phyloP scores from a whole-genome alignment of 2,113 vertebrate genomes.

The Cyanistes caeruleus region DNA sequence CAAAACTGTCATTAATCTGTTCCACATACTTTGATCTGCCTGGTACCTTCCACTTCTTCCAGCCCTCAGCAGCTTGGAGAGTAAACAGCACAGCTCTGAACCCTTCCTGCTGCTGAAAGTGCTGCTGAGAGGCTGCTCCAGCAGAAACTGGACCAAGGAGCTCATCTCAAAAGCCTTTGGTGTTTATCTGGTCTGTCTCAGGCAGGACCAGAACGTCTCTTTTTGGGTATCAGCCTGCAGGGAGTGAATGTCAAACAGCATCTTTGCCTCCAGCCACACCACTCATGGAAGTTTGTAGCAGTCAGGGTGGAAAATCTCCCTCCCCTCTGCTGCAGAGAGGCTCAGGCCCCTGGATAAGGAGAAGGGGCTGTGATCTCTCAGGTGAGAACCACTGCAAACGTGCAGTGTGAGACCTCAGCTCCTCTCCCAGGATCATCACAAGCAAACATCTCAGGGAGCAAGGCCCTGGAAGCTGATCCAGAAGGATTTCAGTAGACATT shows the following conservation, averaged over 20 bases:
- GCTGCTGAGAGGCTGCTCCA: background rate
- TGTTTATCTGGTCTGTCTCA: background rate
- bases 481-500: background rate
- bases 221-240: background rate
- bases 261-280: background rate
- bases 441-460: background rate
- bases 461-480: background rate
- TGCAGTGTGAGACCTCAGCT: background rate
- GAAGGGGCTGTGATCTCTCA: background rate
- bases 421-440: background rate
- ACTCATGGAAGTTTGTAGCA: accelerated
- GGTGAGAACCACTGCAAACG: accelerated
- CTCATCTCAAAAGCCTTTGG: background rate
- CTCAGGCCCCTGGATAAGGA: accelerated
- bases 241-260: background rate
- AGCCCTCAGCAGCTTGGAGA: background rate
- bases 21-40: background rate
- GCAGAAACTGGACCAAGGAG: background rate
- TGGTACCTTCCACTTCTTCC: background rate
- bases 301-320: background rate
- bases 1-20: constrained; percentile 1
- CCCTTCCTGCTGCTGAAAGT: background rate
- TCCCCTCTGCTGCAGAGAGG: background rate
- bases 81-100: background rate
- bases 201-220: background rate